Conservation (phyloP, 2,797 vertebrate genomes). For the Pseudochromis fuscus region DNA sequence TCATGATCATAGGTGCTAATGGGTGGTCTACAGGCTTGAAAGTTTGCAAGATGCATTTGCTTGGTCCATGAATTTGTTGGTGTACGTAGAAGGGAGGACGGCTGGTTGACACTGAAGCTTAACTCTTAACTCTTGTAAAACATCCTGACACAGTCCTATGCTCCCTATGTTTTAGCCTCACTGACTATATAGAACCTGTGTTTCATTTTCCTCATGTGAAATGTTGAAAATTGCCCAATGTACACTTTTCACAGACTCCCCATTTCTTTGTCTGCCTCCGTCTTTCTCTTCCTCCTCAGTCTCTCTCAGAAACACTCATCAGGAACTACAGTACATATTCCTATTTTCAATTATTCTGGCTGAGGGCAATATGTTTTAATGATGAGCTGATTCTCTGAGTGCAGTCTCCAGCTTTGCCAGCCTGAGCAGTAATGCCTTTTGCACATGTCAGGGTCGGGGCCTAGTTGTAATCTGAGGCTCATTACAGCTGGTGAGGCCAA, state of each 20-base stretch:
- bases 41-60: no score
- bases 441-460: constrained; percentile 85
- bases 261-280: constrained; percentile 26
- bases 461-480: constrained; percentile 85
- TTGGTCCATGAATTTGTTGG: no score
- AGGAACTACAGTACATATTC: constrained; percentile 75
- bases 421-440: constrained; percentile 82
- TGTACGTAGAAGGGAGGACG: no score
- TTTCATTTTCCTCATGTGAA: constrained; percentile 10
- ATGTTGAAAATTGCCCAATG: constrained; percentile 20
- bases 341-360: constrained; percentile 83
- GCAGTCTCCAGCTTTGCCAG: constrained; percentile 78
- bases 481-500: constrained; percentile 84
- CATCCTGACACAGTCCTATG: background rate
- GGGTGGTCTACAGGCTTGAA: no score
- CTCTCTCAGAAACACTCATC: constrained; percentile 68
- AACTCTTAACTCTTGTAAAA: background rate
- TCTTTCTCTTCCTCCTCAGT: constrained; percentile 48
- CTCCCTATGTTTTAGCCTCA: constrained; percentile 26
- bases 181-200: constrained; percentile 2
- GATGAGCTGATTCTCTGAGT: constrained; percentile 83
- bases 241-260: constrained; percentile 38
- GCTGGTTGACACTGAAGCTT: no score
- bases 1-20: no score
- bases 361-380: constrained; percentile 88